A percentile compares a stretch with the other conserved stretches of the same genome.
phyloP scores from a whole-genome alignment of 2,888 invertebrate genomes.

The Drosophila anomalata region DNA sequence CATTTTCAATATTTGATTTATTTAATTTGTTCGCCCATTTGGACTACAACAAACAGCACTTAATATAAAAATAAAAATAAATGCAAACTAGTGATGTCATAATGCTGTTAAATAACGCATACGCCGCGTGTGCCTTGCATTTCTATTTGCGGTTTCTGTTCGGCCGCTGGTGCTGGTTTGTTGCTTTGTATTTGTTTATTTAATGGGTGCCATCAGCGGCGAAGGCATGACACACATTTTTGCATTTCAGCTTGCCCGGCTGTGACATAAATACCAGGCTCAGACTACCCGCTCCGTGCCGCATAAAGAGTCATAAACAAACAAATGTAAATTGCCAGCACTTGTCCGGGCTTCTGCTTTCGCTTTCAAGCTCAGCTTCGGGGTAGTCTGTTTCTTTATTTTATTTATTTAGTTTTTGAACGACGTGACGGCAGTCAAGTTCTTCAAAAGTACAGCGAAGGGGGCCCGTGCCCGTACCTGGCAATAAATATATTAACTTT shows the following conservation, averaged over 20 bases:
- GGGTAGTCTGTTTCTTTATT: conserved; percentile 3
- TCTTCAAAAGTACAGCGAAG: conserved; percentile 28
- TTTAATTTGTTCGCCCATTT: conserved; percentile 65
- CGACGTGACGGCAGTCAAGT: conserved; percentile 62
- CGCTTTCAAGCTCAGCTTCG: conserved; percentile 54
- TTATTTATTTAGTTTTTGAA: conserved; percentile 14
- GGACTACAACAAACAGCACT: conserved; percentile 23
- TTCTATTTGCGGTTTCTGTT: conserved; percentile 59
- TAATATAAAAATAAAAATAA: conserved; percentile 41
- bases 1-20: conserved; percentile 54
- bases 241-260: conserved; percentile 55
- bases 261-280: conserved; percentile 60
- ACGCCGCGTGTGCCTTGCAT: conserved; percentile 64
- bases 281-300: conserved; percentile 11
- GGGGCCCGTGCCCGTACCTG: conserved; percentile 6
- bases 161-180: conserved; percentile 3
- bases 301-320: conserved; percentile 52
- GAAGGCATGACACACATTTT: conserved; percentile 70
- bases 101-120: conserved; percentile 72
- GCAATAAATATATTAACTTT: conserved; percentile 22
- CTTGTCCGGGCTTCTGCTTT: conserved; percentile 55
- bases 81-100: conserved; percentile 61
- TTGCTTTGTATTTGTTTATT: conserved; percentile 24
- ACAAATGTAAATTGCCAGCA: conserved; percentile 62
- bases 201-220: conserved; percentile 62